Evolutionary conservation across 2,888 invertebrate species (phyloP).

Genomic region (Clistopyga incitator): DNA sequence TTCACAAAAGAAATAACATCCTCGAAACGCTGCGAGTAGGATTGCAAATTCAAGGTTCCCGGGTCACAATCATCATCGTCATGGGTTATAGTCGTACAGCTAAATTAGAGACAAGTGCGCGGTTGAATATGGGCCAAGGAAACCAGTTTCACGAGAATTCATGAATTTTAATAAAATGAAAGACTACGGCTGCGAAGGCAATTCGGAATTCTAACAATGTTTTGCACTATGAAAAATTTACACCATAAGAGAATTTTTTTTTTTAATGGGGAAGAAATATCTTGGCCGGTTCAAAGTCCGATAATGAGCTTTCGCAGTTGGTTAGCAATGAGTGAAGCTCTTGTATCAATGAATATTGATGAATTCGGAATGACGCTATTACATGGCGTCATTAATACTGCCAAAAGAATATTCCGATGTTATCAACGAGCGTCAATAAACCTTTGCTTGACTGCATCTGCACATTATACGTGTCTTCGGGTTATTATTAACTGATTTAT

Average conservation of each 20-base stretch:
- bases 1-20: background rate
- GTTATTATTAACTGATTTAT: slow-evolving; percentile 14
- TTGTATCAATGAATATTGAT: slow-evolving; percentile 23
- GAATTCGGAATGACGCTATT: background rate
- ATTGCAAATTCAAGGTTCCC: background rate
- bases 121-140: slow-evolving; percentile 32
- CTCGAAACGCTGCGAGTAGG: background rate
- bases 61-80: background rate
- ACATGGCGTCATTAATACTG: slow-evolving; percentile 6
- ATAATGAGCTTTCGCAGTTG: background rate
- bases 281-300: background rate
- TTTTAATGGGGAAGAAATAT: background rate
- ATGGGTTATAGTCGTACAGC: background rate
- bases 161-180: slow-evolving; percentile 6
- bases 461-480: background rate
- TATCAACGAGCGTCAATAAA: slow-evolving; percentile 9
- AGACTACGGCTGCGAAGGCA: background rate
- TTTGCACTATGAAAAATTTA: background rate
- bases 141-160: slow-evolving; percentile 29
- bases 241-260: background rate
- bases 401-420: slow-evolving; percentile 21
- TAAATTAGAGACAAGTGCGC: background rate
- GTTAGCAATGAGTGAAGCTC: background rate
- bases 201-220: background rate
- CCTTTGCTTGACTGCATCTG: background rate